Evolutionary conservation across 2,888 invertebrate species (phyloP).

Genomic region (Gasteruption jaculator): DNA sequence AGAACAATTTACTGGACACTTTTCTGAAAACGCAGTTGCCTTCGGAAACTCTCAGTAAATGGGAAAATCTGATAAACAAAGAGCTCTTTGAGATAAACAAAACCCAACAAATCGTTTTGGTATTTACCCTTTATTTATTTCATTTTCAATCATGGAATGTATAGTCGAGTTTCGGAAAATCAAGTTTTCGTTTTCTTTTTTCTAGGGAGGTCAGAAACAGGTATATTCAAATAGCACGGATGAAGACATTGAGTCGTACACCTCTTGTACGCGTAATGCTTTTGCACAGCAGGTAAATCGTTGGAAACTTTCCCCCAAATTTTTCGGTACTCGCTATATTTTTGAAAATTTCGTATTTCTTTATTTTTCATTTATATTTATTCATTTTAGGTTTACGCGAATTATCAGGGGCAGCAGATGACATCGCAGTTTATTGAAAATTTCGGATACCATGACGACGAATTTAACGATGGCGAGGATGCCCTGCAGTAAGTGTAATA

Average conservation of each 20-base stretch:
- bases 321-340: no score
- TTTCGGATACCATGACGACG: conserved; percentile 62
- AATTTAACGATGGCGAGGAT: conserved; percentile 60
- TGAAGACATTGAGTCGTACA: conserved; percentile 35
- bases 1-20: conserved; percentile 56
- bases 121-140: conserved; percentile 20
- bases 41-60: conserved; percentile 44
- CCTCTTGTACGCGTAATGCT: conserved; percentile 31
- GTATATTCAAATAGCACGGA: conserved; percentile 31
- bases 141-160: neutral
- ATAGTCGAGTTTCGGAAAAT: neutral
- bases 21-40: conserved; percentile 55
- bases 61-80: conserved; percentile 38
- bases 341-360: conserved; percentile 12
- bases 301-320: no score
- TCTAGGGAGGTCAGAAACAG: conserved; percentile 30
- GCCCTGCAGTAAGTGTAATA: conserved; percentile 53
- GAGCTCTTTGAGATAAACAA: conserved; percentile 42
- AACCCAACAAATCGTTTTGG: conserved; percentile 41
- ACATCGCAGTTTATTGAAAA: conserved; percentile 60
- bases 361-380: conserved; percentile 5
- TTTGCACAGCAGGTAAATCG: conserved; percentile 30
- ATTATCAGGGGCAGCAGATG: conserved; percentile 63
- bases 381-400: conserved; percentile 34
- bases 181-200: conserved; percentile 5